A percentile compares a stretch with the other conserved stretches of the same genome.
Evolutionary conservation across 2,113 vertebrate species (phyloP).

Genomic region (Dipodomys spectabilis): DNA sequence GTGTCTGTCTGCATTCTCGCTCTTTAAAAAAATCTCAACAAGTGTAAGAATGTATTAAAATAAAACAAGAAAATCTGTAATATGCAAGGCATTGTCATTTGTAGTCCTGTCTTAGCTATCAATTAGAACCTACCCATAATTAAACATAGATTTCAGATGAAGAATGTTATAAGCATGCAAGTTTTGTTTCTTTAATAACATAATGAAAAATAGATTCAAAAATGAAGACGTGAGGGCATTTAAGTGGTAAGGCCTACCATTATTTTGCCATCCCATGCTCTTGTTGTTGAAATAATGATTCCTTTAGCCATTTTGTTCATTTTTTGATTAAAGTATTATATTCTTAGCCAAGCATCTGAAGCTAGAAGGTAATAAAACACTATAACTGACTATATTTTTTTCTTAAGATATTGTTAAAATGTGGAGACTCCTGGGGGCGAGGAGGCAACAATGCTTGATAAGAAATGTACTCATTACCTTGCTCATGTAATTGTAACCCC

Average conservation of each 20-base stretch:
- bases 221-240: not conserved
- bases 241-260: not conserved
- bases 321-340: constrained; percentile 31
- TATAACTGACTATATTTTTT: constrained; percentile 36
- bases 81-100: not conserved
- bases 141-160: constrained; percentile 24
- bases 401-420: constrained; percentile 57
- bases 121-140: not conserved
- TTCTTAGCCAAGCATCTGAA: not conserved
- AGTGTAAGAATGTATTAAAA: constrained; percentile 21
- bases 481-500: no score
- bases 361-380: constrained; percentile 25
- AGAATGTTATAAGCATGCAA: not conserved
- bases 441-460: no score
- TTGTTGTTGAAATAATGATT: not conserved
- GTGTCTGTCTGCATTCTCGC: not conserved
- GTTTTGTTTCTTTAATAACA: constrained; percentile 17
- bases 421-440: not conserved
- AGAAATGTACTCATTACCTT: no score
- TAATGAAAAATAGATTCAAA: constrained; percentile 33
- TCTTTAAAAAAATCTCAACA: constrained; percentile 2
- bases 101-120: not conserved
- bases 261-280: constrained; percentile 11
- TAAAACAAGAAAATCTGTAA: constrained; percentile 11
- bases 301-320: not conserved